These are phyloP conservation scores for Thymelicus acteon DNA, from an alignment of 2,888 invertebrate genomes.

Conservation along the genomic window DNA sequence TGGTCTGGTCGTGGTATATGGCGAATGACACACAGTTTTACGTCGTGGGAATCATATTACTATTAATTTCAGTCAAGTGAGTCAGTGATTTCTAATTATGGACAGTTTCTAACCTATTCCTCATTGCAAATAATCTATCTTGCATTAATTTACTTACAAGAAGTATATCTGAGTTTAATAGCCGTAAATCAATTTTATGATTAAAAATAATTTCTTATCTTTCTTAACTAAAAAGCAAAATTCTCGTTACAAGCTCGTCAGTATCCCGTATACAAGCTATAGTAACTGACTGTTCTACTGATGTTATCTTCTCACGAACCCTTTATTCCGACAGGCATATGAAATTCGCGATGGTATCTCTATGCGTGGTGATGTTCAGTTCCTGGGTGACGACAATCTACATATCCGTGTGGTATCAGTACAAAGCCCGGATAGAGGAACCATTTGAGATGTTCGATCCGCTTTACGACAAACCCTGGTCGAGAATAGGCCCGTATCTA, in stretches of 20 bases:
- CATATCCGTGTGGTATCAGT: constrained; percentile 90
- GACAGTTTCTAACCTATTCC: background rate
- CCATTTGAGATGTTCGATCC: constrained; percentile 93
- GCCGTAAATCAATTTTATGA: too few relatives aligned
- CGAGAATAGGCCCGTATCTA: constrained; percentile 91
- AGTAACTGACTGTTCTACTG: background rate
- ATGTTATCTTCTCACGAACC: constrained; percentile 11
- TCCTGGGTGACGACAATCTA: constrained; percentile 92
- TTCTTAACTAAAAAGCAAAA: too few relatives aligned
- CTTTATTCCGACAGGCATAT: constrained; percentile 78
- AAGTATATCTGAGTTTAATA: too few relatives aligned
- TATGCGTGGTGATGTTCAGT: constrained; percentile 86
- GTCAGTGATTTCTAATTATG: constrained; percentile 47
- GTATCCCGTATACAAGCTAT: too few relatives aligned
- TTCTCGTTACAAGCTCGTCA: too few relatives aligned
- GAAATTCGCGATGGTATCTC: constrained; percentile 85
- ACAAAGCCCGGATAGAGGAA: constrained; percentile 90
- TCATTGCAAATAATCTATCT: too few relatives aligned
- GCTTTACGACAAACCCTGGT: constrained; percentile 94
- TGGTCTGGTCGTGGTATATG: constrained; percentile 94
- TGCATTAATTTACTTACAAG: too few relatives aligned
- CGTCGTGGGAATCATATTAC: constrained; percentile 86
- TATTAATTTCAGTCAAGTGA: constrained; percentile 89
- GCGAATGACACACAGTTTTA: constrained; percentile 93
- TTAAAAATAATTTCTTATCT: too few relatives aligned